Evolutionary conservation across 2,888 invertebrate genomes (phyloP).

Genomic region (Andrena dorsata): DNA sequence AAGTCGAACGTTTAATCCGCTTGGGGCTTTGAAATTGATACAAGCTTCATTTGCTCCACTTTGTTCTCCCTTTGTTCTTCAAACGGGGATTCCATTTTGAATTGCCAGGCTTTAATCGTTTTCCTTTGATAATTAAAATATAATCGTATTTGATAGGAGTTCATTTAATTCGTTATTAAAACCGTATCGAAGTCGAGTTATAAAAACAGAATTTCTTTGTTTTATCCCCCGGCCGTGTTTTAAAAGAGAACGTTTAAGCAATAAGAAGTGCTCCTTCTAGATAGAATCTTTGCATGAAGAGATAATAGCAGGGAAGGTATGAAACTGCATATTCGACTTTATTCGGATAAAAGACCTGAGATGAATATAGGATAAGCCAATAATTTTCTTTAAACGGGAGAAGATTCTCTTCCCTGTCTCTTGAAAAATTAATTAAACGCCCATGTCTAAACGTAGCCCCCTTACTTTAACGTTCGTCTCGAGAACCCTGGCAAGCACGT

Average conservation of each 20-base stretch:
- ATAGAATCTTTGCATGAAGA: background rate
- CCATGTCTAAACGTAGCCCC: too few relatives aligned
- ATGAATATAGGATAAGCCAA: background rate
- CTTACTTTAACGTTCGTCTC: too few relatives aligned
- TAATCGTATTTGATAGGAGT: too few relatives aligned
- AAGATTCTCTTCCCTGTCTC: background rate
- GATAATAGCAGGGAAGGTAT: background rate
- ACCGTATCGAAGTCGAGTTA: too few relatives aligned
- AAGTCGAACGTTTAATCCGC: constrained; percentile 15
- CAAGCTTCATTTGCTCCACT: background rate
- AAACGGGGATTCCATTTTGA: background rate
- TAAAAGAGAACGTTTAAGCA: background rate
- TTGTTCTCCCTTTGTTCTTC: background rate
- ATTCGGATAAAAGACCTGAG: background rate
- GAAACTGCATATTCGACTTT: background rate
- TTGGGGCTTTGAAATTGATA: constrained; percentile 14
- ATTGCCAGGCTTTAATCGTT: constrained; percentile 2
- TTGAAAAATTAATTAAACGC: too few relatives aligned
- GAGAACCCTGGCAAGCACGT: too few relatives aligned
- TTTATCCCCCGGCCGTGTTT: background rate
- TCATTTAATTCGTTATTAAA: too few relatives aligned
- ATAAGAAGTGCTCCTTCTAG: background rate
- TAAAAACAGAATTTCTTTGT: too few relatives aligned
- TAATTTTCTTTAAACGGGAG: too few relatives aligned
- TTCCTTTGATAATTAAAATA: background rate